phyloP scores from a whole-genome alignment of 2,113 vertebrate genomes.

The Crotophaga sulcirostris region DNA sequence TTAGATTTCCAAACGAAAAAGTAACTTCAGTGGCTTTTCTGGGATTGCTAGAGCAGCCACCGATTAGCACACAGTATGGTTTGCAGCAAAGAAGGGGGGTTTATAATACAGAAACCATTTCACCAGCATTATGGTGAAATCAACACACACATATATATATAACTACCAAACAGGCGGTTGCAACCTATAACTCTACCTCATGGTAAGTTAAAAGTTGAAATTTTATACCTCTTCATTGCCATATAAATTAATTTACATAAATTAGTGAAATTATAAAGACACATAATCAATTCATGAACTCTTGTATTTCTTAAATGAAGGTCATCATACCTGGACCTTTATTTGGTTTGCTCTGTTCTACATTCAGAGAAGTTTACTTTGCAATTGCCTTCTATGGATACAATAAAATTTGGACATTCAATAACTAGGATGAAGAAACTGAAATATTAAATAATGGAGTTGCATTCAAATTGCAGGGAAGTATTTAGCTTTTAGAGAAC shows the following conservation, averaged over 20 bases:
- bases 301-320: not conserved
- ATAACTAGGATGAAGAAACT: not conserved
- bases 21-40: not conserved
- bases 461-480: not conserved
- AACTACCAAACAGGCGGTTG: not conserved
- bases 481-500: not conserved
- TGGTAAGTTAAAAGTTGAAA: not conserved
- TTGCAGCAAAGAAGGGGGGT: not conserved
- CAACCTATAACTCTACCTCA: not conserved
- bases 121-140: not conserved
- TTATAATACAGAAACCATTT: not conserved
- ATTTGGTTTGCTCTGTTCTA: not conserved
- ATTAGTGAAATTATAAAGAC: not conserved
- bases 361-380: not conserved
- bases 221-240: not conserved
- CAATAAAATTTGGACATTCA: not conserved
- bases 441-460: not conserved
- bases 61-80: not conserved
- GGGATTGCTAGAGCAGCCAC: not conserved
- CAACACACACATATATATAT: not conserved
- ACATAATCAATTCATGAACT: not conserved
- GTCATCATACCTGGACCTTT: not conserved
- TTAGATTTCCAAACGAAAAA: not conserved
- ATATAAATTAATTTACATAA: not conserved
- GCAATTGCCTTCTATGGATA: not conserved